phyloP scores from a whole-genome alignment of 1,140 invertebrate species.

The Zaprionus taronus region DNA sequence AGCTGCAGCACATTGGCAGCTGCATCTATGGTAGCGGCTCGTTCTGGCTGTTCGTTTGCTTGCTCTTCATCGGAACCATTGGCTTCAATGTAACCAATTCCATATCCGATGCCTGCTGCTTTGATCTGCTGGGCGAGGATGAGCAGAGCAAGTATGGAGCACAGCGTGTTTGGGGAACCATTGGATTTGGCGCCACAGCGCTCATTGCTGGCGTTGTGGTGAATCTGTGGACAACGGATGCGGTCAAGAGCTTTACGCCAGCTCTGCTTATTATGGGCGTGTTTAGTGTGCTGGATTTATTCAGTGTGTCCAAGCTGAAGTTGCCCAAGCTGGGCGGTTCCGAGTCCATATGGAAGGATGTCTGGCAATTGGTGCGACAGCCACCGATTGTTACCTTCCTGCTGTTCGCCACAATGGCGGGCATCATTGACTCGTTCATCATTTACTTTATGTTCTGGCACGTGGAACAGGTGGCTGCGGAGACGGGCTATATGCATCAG shows the following conservation, averaged over 20 bases:
- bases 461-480: slow-evolving; percentile 89
- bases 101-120: slow-evolving; percentile 92
- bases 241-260: slow-evolving; percentile 88
- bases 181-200: slow-evolving; percentile 90
- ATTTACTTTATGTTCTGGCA: slow-evolving; percentile 93
- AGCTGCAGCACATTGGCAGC: slow-evolving; percentile 35
- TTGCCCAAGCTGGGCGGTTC: slow-evolving; percentile 88
- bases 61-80: slow-evolving; percentile 90
- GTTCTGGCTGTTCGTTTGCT: slow-evolving; percentile 90
- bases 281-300: slow-evolving; percentile 87
- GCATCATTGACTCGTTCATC: slow-evolving; percentile 91
- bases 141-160: slow-evolving; percentile 89
- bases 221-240: slow-evolving; percentile 86
- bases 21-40: slow-evolving; percentile 86
- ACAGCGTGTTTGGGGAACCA: slow-evolving; percentile 92
- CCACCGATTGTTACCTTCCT: slow-evolving; percentile 88
- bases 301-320: slow-evolving; percentile 87
- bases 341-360: slow-evolving; percentile 87
- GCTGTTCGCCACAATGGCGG: slow-evolving; percentile 88
- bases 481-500: slow-evolving; percentile 86
- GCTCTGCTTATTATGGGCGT: slow-evolving; percentile 88
- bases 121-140: slow-evolving; percentile 90
- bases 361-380: slow-evolving; percentile 86
- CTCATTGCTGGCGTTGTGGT: slow-evolving; percentile 88
- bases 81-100: slow-evolving; percentile 91